These are phyloP conservation scores for Dendrocincla tyrannina DNA, from an alignment of 2,797 vertebrate genomes.

Conservation along the genomic window DNA sequence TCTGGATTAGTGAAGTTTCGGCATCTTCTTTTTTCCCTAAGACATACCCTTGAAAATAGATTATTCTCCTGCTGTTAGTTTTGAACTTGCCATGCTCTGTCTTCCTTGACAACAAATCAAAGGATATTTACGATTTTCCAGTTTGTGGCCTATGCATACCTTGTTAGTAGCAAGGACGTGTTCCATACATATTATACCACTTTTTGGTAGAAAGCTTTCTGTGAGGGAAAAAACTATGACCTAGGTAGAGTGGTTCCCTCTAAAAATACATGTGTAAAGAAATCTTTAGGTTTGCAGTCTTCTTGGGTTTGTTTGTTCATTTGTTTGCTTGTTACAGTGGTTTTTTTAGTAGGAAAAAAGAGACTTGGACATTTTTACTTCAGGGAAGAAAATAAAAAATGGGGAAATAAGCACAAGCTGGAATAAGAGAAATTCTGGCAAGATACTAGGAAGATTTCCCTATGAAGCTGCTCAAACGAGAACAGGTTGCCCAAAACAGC, in stretches of 20 bases:
- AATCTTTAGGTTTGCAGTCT: background rate
- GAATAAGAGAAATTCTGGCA: background rate
- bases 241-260: background rate
- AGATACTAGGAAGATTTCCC: background rate
- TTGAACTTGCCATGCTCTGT: background rate
- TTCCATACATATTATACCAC: fast-evolving
- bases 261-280: background rate
- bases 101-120: background rate
- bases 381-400: background rate
- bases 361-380: background rate
- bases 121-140: background rate
- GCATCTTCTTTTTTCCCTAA: background rate
- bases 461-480: background rate
- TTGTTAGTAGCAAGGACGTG: background rate
- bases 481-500: background rate
- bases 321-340: background rate
- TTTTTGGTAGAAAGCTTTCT: background rate
- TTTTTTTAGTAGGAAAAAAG: background rate
- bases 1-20: background rate
- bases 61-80: background rate
- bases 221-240: background rate
- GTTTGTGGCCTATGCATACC: background rate
- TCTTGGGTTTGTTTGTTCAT: background rate
- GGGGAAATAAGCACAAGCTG: background rate
- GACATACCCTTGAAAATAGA: background rate